Evolutionary conservation across 2,113 vertebrate species (phyloP), one percentile per base, ranked within the genome.

Genomic region (Pachypanchax playfairii): DNA sequence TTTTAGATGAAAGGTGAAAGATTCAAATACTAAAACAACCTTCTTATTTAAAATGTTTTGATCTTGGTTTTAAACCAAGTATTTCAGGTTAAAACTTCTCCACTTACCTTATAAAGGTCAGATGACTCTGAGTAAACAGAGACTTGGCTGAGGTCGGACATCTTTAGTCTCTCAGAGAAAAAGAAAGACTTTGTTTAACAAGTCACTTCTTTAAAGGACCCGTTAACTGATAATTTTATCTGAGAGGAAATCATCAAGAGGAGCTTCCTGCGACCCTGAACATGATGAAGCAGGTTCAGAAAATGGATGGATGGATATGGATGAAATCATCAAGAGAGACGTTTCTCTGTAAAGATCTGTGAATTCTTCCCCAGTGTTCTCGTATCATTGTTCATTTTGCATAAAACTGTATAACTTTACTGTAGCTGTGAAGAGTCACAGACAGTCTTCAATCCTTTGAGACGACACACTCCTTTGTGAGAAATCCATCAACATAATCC

Each of bases 71-170:
- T 31, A 4, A 22, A 10, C 10, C 2, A 24, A 31, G 15, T 31
- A n/a, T 42, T 9, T 36, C 13, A 21, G n/a, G 10, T 47, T 29
- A 10, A 8, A 43, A n/a, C 20, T 26, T 33, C 36, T 2, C 18
- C n/a, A 46, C 82, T 73, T 71, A 92, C 91, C 90, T 92, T 88
- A 31, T 88, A 89, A 52, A 87, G 78, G 53, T 89, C 87, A 41
- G 82, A 70, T n/a, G 82, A 70, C 59, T 87, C 80, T 6, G 80
- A 70, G 73, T 76, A 89, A 4, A 91, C 79, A 9, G 85, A 79
- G 2, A 89, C 86, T 47, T 88, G 78, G 31, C 79, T 91, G 65
- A 88, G 75, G 54, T 91, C 86, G 44, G 85, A 86, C 88, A 90
- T 90, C 50, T 83, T 80, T 13, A 28, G 6, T 65, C 36, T 47